Evolutionary conservation across 1,140 invertebrate species (phyloP).

Genomic region (Oscheius sp.): DNA sequence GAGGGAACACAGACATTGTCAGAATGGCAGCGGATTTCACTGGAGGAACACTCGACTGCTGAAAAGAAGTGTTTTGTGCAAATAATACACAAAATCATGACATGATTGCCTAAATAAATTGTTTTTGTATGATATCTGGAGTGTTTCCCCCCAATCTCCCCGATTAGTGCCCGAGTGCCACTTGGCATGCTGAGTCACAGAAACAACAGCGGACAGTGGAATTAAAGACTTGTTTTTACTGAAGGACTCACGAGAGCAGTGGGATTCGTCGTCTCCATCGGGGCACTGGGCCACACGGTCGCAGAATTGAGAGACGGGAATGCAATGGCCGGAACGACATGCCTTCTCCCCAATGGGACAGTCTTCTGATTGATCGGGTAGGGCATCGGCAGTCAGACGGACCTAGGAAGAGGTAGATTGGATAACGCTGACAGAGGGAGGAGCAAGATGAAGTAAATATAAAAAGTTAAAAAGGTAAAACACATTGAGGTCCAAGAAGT

Average conservation of each 20-base stretch:
- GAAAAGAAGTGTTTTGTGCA: conserved; percentile 6
- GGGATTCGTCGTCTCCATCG: conserved; percentile 71
- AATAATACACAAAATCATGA: not conserved
- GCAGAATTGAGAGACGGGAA: conserved; percentile 69
- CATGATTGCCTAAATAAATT: no score
- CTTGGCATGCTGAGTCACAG: no score
- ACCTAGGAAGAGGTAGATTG: conserved; percentile 7
- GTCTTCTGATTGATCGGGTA: conserved; percentile 13
- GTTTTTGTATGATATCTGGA: no score
- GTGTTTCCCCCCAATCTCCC: no score
- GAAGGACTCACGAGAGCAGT: conserved; percentile 64
- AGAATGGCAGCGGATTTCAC: conserved; percentile 75
- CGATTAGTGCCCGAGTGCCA: no score
- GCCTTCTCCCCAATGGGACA: conserved; percentile 66
- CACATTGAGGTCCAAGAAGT: no score
- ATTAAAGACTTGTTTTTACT: no score
- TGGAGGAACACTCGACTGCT: conserved; percentile 33
- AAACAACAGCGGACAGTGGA: no score
- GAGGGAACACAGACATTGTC: conserved; percentile 73
- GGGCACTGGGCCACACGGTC: conserved; percentile 72
- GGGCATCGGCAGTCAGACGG: conserved; percentile 11
- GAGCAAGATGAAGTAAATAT: no score
- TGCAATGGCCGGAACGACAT: conserved; percentile 73
- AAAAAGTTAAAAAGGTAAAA: no score
- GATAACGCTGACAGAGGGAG: not conserved